These are phyloP conservation scores for Heliconius erato DNA, from an alignment of 2,888 invertebrate species.

Conservation along the genomic window DNA sequence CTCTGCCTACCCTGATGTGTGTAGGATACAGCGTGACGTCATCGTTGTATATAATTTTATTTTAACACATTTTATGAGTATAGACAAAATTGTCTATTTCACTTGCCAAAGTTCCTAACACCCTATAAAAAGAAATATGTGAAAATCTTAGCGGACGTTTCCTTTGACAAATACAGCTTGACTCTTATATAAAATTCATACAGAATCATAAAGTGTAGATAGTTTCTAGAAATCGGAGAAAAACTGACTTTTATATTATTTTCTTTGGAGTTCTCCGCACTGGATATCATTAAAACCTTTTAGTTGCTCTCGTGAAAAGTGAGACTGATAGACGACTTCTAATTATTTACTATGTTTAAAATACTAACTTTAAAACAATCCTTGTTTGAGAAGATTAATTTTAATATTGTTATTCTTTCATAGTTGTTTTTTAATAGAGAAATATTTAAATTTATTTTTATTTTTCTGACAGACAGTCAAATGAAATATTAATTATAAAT, in stretches of 20 bases:
- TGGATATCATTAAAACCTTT: conserved; percentile 14
- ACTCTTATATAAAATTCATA: conserved; percentile 28
- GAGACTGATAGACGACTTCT: not conserved
- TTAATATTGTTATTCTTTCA: not conserved
- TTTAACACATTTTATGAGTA: not conserved
- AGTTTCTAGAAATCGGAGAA: conserved; percentile 4
- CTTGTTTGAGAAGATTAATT: not conserved
- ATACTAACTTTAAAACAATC: not conserved
- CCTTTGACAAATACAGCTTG: conserved; percentile 28
- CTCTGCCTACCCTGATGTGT: no score
- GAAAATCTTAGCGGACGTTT: conserved; percentile 14
- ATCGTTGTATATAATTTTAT: no score
- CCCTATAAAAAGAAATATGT: not conserved
- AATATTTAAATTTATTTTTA: no score
- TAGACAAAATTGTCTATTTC: not conserved
- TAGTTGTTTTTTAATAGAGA: no score
- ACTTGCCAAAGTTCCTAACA: not conserved
- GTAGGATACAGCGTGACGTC: no score
- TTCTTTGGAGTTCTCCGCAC: conserved; percentile 15
- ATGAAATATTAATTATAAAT: no score
- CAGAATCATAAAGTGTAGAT: conserved; percentile 4
- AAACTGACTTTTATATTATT: conserved; percentile 13
- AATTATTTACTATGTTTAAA: not conserved
- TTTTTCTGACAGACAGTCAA: no score
- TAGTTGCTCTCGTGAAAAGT: not conserved